phyloP scores from a whole-genome alignment of 2,113 vertebrate species.

The Sander vitreus region DNA sequence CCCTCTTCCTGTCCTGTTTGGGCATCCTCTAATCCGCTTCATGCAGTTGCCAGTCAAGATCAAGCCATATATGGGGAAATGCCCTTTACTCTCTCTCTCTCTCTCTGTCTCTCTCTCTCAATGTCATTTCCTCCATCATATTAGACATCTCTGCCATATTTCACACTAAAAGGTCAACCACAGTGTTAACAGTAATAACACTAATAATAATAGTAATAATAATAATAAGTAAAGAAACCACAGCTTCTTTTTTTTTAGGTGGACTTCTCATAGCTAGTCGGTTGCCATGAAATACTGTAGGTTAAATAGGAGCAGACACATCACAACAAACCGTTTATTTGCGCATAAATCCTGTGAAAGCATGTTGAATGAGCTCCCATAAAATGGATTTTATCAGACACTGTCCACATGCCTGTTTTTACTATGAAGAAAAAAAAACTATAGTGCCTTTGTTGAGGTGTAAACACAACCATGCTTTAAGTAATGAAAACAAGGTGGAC shows the following conservation, averaged over 20 bases:
- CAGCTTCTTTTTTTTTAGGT: neutral
- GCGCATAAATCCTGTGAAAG: constrained; percentile 48
- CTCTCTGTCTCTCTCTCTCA: neutral
- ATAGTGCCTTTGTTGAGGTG: constrained; percentile 37
- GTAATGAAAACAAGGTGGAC: constrained; percentile 70
- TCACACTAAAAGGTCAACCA: constrained; percentile 35
- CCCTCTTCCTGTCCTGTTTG: constrained; percentile 51
- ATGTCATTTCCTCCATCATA: neutral
- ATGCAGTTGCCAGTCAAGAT: constrained; percentile 44
- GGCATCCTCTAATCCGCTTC: constrained; percentile 48
- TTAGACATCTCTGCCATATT: constrained; percentile 27
- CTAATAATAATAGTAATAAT: no score
- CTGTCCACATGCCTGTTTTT: constrained; percentile 49
- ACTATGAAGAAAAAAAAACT: constrained; percentile 18
- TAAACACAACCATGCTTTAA: constrained; percentile 23
- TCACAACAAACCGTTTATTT: constrained; percentile 36
- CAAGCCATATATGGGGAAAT: constrained; percentile 53
- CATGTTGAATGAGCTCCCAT: constrained; percentile 42
- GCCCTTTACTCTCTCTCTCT: neutral
- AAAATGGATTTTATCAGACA: constrained; percentile 58
- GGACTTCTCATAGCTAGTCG: constrained; percentile 13
- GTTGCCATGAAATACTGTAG: constrained; percentile 32
- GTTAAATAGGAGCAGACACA: constrained; percentile 40
- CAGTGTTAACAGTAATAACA: no score
- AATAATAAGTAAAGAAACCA: no score